phyloP scores from a whole-genome alignment of 23 tunicate genomes.

The Trididemnum clinides region DNA sequence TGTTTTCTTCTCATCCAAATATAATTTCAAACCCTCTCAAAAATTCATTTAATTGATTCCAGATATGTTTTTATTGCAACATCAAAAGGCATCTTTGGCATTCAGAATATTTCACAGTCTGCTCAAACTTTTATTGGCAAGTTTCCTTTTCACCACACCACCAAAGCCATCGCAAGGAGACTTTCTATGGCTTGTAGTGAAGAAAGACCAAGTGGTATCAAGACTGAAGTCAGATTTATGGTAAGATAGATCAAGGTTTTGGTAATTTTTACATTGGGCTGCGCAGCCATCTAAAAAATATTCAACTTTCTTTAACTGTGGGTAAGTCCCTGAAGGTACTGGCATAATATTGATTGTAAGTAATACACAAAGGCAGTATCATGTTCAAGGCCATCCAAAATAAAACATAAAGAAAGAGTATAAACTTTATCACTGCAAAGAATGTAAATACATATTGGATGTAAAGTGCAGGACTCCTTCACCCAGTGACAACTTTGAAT shows the following conservation, averaged over 20 bases:
- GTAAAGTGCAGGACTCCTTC: no score
- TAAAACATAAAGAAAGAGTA: no score
- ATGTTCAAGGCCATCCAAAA: no score
- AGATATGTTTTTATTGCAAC: neutral
- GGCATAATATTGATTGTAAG: neutral
- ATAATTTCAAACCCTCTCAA: neutral
- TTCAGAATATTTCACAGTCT: neutral
- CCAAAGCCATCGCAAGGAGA: neutral
- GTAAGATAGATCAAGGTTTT: constrained; percentile 4
- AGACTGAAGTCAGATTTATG: neutral
- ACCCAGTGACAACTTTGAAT: no score
- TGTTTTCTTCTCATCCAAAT: neutral
- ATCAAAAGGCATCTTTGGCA: neutral
- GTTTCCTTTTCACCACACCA: neutral
- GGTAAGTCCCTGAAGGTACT: neutral
- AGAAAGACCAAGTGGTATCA: neutral
- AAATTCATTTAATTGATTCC: neutral
- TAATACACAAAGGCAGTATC: no score
- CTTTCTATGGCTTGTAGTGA: neutral
- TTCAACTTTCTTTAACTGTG: neutral
- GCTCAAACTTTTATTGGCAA: neutral
- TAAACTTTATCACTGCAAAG: no score
- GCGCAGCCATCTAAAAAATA: neutral
- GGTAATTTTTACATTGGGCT: neutral
- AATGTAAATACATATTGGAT: no score